A percentile compares a stretch with the other conserved stretches of the same genome.
Evolutionary conservation across 2,888 invertebrate species (phyloP).

Genomic region (Acholoe squamosa): DNA sequence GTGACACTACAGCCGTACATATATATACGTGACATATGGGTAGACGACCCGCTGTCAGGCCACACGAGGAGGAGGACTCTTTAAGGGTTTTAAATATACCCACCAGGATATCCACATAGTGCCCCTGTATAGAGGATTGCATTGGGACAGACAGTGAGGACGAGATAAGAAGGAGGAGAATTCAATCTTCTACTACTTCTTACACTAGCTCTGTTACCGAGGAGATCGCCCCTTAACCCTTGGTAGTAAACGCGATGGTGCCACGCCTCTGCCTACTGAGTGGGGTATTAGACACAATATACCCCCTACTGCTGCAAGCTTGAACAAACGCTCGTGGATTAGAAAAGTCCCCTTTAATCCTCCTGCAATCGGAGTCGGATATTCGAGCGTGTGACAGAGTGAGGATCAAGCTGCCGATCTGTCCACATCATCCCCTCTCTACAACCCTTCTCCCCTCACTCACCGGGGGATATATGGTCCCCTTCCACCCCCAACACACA

Average conservation of each 20-base stretch:
- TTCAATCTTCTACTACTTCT: no score
- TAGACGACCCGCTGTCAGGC: slow-evolving; percentile 24
- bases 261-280: not conserved
- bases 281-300: no score
- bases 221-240: not conserved
- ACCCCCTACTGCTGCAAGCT: not conserved
- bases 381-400: not conserved
- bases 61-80: slow-evolving; percentile 3
- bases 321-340: not conserved
- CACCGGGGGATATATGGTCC: not conserved
- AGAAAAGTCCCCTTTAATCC: not conserved
- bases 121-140: not conserved
- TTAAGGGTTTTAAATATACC: slow-evolving; percentile 51
- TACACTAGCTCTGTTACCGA: not conserved
- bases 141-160: not conserved
- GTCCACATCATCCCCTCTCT: not conserved
- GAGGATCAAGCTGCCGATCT: slow-evolving; percentile 20
- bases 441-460: slow-evolving; percentile 3
- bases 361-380: not conserved
- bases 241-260: not conserved
- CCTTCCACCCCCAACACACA: not conserved
- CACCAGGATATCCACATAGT: not conserved
- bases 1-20: not conserved
- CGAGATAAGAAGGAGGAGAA: not conserved
- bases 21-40: slow-evolving; percentile 18